Evolutionary conservation across 2,888 invertebrate species (phyloP).

Genomic region (Mellilla xanthometata): DNA sequence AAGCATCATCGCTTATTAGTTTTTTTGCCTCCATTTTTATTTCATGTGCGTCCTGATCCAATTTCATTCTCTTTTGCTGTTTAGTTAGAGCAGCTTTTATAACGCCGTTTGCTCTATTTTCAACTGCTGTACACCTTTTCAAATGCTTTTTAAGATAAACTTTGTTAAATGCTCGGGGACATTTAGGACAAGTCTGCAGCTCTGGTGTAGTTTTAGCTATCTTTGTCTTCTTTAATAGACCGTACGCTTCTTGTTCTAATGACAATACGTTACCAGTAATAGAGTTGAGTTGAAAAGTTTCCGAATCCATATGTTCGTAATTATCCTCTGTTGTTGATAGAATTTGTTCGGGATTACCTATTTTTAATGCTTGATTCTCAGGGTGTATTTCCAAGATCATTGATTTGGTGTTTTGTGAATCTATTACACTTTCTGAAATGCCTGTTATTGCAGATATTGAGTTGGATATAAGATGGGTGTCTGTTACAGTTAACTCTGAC

Average conservation of each 20-base stretch:
- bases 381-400: slow-evolving; percentile 69
- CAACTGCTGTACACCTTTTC: slow-evolving; percentile 58
- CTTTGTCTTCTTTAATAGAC: slow-evolving; percentile 52
- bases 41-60: slow-evolving; percentile 19
- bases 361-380: slow-evolving; percentile 36
- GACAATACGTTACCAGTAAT: slow-evolving; percentile 69
- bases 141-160: slow-evolving; percentile 49
- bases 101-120: slow-evolving; percentile 53
- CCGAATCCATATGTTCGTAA: slow-evolving; percentile 38
- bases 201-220: slow-evolving; percentile 26
- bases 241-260: slow-evolving; percentile 69
- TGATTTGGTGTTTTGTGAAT: slow-evolving; percentile 64
- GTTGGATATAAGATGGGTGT: slow-evolving; percentile 67
- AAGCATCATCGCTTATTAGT: background rate
- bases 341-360: slow-evolving; percentile 64
- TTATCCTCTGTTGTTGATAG: slow-evolving; percentile 49
- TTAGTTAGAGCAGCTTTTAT: slow-evolving; percentile 52
- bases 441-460: slow-evolving; percentile 64
- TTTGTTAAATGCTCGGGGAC: slow-evolving; percentile 50
- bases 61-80: slow-evolving; percentile 40
- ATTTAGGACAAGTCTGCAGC: slow-evolving; percentile 51
- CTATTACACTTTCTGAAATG: slow-evolving; percentile 53
- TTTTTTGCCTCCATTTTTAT: background rate
- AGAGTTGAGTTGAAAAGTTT: slow-evolving; percentile 69
- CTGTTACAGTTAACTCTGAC: slow-evolving; percentile 56